Evolutionary conservation across 2,888 invertebrate species (phyloP), one percentile per base, ranked within the genome.

Genomic region (Sarcophaga rosellei): DNA sequence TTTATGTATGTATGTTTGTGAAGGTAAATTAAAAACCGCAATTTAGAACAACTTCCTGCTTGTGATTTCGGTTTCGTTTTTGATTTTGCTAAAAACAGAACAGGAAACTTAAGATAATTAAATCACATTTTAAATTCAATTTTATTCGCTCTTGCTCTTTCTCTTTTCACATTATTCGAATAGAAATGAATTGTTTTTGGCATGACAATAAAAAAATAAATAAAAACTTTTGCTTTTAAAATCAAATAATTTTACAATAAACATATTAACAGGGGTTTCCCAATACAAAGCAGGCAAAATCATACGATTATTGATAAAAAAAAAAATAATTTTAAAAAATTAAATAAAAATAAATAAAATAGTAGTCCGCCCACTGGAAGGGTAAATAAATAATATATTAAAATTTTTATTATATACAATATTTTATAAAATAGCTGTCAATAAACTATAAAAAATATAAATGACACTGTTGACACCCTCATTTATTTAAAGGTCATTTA

Each of bases 381-480:
- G 53, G 63, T 63, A 63, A n/a, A 62, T 45, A 45, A 25, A 10
- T 23, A 45, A 23, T 45, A 74, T 45, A 74, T 21, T 59, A 44
- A 44, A 25, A 73, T 61, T 44, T 66, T 35, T 44, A 17, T 47
- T 20, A 35, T 75, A 81, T 45, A 75, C 72, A 35, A 78, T 77
- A 53, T 70, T 15, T 75, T 53, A 73, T 35, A 44, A 76, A 87
- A 70, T 87, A 75, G 88, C 78, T 88, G 20, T 12, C 17, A 72
- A 35, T 35, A 35, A 35, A 35, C 35, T 35, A 35, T 35, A 10
- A 8, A 25, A 70, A 72, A 88, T 89, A 90, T 89, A 87, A 90
- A 88, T 91, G 88, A 90, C 90, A 65, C 44, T 66, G 90, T 91
- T 90, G 90, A 90, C 90, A 91, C 91, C 91, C 91, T 91, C 91